phyloP scores from a whole-genome alignment of 1,140 invertebrate genomes.

The Drosophila santomea region DNA sequence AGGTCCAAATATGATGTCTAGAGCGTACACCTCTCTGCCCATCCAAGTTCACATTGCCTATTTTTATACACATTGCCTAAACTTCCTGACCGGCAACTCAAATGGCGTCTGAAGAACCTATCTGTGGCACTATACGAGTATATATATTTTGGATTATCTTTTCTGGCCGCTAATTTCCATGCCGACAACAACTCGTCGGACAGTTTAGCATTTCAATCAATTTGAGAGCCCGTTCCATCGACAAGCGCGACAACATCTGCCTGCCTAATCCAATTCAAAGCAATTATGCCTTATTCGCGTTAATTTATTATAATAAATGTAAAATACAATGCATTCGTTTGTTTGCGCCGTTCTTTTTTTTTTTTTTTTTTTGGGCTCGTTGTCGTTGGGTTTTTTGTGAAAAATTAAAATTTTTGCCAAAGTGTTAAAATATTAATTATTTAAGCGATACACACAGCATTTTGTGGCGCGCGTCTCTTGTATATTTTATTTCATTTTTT shows the following conservation, averaged over 20 bases:
- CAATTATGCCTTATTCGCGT: slow-evolving; percentile 76
- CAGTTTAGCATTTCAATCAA: slow-evolving; percentile 66
- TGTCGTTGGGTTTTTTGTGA: slow-evolving; percentile 16
- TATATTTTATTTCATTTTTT: slow-evolving; percentile 79
- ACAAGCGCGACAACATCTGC: slow-evolving; percentile 28
- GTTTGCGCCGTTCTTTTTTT: slow-evolving; percentile 2
- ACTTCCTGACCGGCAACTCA: background rate
- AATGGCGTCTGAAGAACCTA: background rate
- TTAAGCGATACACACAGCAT: slow-evolving; percentile 80
- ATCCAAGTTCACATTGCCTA: background rate
- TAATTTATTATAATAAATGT: slow-evolving; percentile 84
- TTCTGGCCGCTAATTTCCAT: slow-evolving; percentile 32
- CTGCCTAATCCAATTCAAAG: slow-evolving; percentile 68
- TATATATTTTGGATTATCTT: slow-evolving; percentile 16
- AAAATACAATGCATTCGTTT: slow-evolving; percentile 67
- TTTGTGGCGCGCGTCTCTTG: slow-evolving; percentile 73
- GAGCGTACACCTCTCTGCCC: background rate
- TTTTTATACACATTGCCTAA: no score
- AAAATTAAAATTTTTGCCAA: slow-evolving; percentile 64
- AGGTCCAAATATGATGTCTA: slow-evolving; percentile 4
- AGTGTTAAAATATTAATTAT: slow-evolving; percentile 83
- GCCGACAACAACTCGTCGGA: slow-evolving; percentile 20
- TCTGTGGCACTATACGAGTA: background rate
- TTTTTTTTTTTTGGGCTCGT: background rate
- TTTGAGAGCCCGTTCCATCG: slow-evolving; percentile 11